Evolutionary conservation across 1,140 invertebrate genomes (phyloP).

Genomic region (Luehdorfia chinensis): DNA sequence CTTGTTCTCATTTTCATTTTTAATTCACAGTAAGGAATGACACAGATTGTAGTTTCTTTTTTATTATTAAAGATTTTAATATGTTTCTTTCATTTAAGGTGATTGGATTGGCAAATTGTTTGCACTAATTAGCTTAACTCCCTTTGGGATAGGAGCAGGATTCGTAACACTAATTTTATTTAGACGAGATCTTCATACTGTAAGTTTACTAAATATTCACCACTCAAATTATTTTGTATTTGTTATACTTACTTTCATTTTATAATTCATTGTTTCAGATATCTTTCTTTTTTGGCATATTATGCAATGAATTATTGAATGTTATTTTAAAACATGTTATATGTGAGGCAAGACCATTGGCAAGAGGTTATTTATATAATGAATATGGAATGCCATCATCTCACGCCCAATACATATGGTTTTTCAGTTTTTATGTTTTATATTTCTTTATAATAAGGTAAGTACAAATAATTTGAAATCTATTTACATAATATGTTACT

Average conservation of each 20-base stretch:
- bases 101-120: slow-evolving; percentile 88
- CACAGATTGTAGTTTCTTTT: not conserved
- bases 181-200: slow-evolving; percentile 93
- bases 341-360: slow-evolving; percentile 86
- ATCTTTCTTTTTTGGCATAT: slow-evolving; percentile 88
- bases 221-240: not conserved
- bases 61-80: not conserved
- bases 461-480: slow-evolving; percentile 26
- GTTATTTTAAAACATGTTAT: slow-evolving; percentile 90
- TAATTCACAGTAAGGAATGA: no score
- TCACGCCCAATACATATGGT: slow-evolving; percentile 96
- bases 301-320: slow-evolving; percentile 89
- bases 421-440: slow-evolving; percentile 91
- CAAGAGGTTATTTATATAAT: slow-evolving; percentile 82
- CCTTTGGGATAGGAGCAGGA: slow-evolving; percentile 88
- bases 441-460: slow-evolving; percentile 94
- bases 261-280: slow-evolving; percentile 79
- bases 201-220: slow-evolving; percentile 74
- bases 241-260: slow-evolving; percentile 1
- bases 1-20: no score
- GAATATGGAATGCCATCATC: slow-evolving; percentile 97
- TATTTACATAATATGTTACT: no score
- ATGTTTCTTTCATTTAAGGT: slow-evolving; percentile 78
- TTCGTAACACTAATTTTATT: slow-evolving; percentile 92
- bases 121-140: slow-evolving; percentile 88